These are phyloP conservation scores for Alcedo quadribrachys DNA, from an alignment of 2,797 vertebrate species.

Conservation along the genomic window DNA sequence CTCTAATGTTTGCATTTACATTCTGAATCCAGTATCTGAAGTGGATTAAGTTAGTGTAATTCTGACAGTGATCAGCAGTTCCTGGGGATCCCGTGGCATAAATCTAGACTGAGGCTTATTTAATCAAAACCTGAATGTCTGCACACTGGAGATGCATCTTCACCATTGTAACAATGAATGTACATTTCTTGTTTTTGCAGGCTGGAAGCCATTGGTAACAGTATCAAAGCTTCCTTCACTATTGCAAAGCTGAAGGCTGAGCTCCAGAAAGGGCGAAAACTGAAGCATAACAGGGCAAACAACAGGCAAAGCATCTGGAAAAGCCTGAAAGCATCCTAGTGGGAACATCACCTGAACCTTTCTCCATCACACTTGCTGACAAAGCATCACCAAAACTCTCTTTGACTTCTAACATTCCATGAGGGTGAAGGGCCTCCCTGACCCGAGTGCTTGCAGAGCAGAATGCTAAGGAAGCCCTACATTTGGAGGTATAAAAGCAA, in stretches of 20 bases:
- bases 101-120: not conserved
- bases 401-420: constrained; percentile 46
- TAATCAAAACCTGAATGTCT: not conserved
- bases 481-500: constrained; percentile 42
- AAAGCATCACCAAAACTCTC: constrained; percentile 27
- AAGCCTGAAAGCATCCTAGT: constrained; percentile 66
- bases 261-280: constrained; percentile 59
- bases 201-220: constrained; percentile 74
- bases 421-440: not conserved
- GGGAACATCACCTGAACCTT: not conserved
- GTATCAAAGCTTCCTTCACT: constrained; percentile 75
- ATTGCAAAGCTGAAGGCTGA: constrained; percentile 73
- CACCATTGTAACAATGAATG: not conserved
- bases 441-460: constrained; percentile 26
- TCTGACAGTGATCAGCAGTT: not conserved
- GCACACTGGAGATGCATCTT: not conserved
- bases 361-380: not conserved
- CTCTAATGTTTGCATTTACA: not conserved
- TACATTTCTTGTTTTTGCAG: constrained; percentile 67
- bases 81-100: not conserved
- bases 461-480: not conserved
- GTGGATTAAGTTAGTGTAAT: not conserved
- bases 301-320: constrained; percentile 57
- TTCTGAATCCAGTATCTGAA: not conserved
- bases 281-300: constrained; percentile 74